Evolutionary conservation across 2,888 invertebrate genomes (phyloP), one percentile per base, ranked within the genome.

Genomic region (Polymixis lichenea): DNA sequence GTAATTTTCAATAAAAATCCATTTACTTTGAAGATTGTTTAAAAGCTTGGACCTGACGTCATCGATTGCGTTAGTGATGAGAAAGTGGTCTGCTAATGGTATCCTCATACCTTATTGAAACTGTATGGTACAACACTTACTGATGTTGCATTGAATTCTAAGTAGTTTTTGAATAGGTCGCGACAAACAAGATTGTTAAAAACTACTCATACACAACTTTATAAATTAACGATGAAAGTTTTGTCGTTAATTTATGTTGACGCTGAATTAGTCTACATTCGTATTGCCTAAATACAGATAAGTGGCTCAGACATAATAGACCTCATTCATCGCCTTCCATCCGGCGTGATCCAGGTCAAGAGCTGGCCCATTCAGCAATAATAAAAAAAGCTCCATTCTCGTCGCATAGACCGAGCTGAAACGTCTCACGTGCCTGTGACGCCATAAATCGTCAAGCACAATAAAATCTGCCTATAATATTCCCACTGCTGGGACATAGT

Each of bases 21-120:
- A n/a, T 78, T 68, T 61, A 56, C 77, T 77, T 76, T 77, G 61
- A 43, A 56, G 77, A 62, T 77, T 43, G 43, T 56, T 70, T 70
- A 62, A 70, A 69, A 70, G 38, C 55, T 38, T 53, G 43, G 19
- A 6, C n/a, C 22, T 62, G 71, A 62, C 79, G n/a, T 70, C 55
- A 62, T 56, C 55, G 55, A 70, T 71, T 70, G 56, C 43, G 11
- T 71, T 32, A 71, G 49, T 43, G 49, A 76, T 66, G 32, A 28
- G 32, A 43, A 51, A 55, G 71, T 22, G 62, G 43, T 17, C 56
- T 28, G 19, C 38, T 70, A 64, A 79, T 64, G 43, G 56, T 56
- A 43, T 64, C 17, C 32, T 32, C 51, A 32, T 51, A 22, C 56
- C 43, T 51, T 32, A 19, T 17, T 11, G 49, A 51, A 25, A 53